Percentiles rank a stretch among this genome's conserved stretches.
phyloP scores from a whole-genome alignment of 2,797 vertebrate species.

The Sebastes nivosus region DNA sequence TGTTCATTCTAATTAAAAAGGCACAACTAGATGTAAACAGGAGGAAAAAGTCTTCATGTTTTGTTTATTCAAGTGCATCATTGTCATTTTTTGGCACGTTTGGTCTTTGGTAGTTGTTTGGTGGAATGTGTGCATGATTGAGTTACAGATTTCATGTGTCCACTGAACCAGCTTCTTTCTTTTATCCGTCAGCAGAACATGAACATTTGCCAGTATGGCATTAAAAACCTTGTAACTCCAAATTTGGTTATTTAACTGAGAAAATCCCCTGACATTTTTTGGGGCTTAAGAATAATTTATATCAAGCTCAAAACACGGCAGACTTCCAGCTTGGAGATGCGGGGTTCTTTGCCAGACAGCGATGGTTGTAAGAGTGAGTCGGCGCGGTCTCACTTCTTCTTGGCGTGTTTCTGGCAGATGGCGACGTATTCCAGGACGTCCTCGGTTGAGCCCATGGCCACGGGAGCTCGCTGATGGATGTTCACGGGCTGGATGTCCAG shows the following conservation, averaged over 20 bases:
- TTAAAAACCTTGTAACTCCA: not conserved
- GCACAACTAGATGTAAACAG: slow-evolving; percentile 47
- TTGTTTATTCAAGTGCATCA: not conserved
- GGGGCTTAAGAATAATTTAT: not conserved
- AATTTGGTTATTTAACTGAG: not conserved
- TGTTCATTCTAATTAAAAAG: slow-evolving; percentile 24
- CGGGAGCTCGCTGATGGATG: slow-evolving; percentile 90
- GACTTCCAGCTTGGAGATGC: not conserved
- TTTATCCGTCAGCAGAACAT: not conserved
- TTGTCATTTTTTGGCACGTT: slow-evolving; percentile 39
- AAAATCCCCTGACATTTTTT: not conserved
- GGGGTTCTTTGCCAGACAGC: not conserved
- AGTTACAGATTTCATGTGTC: not conserved
- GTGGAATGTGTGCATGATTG: slow-evolving; percentile 22
- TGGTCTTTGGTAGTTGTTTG: slow-evolving; percentile 15
- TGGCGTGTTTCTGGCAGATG: slow-evolving; percentile 86
- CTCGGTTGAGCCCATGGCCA: slow-evolving; percentile 90
- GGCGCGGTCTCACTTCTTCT: slow-evolving; percentile 60
- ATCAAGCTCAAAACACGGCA: not conserved
- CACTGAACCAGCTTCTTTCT: not conserved
- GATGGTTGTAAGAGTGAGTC: not conserved
- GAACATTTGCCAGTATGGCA: not conserved
- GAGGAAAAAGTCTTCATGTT: not conserved
- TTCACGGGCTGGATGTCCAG: slow-evolving; percentile 90
- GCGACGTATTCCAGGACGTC: slow-evolving; percentile 92